These are phyloP conservation scores for Drosophila niveifrons DNA, from an alignment of 2,888 invertebrate species.

Conservation along the genomic window DNA sequence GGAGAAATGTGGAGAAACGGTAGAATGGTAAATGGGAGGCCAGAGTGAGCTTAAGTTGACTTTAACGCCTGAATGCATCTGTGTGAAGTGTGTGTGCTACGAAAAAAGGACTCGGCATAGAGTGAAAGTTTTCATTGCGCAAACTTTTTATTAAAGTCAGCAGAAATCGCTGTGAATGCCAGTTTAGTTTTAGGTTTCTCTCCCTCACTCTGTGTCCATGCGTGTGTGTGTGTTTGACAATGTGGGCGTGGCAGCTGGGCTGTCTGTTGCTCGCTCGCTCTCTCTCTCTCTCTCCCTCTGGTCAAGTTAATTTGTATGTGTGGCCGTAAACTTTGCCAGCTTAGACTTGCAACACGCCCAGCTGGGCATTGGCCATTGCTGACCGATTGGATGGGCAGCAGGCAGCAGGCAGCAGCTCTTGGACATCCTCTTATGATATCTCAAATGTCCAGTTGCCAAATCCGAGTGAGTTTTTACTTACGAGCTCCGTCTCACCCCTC, in stretches of 20 bases:
- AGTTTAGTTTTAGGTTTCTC: slow-evolving; percentile 61
- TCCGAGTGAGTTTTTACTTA: slow-evolving; percentile 39
- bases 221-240: slow-evolving; percentile 60
- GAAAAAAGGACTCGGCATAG: slow-evolving; percentile 20
- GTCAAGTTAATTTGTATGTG: slow-evolving; percentile 80
- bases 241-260: slow-evolving; percentile 65
- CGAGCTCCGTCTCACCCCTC: slow-evolving; percentile 12
- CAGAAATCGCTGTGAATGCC: slow-evolving; percentile 53
- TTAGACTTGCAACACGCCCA: slow-evolving; percentile 77
- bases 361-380: slow-evolving; percentile 52
- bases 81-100: slow-evolving; percentile 46
- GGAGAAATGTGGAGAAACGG: too few species aligned
- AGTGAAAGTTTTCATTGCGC: slow-evolving; percentile 67
- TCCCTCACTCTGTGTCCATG: not conserved
- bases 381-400: slow-evolving; percentile 32
- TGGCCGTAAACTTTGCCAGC: slow-evolving; percentile 79
- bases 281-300: slow-evolving; percentile 43
- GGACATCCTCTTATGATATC: slow-evolving; percentile 65
- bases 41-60: slow-evolving; percentile 73
- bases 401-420: slow-evolving; percentile 18
- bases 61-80: slow-evolving; percentile 76
- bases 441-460: slow-evolving; percentile 72
- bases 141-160: slow-evolving; percentile 73
- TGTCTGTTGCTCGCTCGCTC: slow-evolving; percentile 55
- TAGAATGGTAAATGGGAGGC: slow-evolving; percentile 30